A percentile compares a stretch with the other conserved stretches of the same genome.
Conservation (phyloP, 1,140 invertebrate genomes). For the Brachionus manjavacas region DNA sequence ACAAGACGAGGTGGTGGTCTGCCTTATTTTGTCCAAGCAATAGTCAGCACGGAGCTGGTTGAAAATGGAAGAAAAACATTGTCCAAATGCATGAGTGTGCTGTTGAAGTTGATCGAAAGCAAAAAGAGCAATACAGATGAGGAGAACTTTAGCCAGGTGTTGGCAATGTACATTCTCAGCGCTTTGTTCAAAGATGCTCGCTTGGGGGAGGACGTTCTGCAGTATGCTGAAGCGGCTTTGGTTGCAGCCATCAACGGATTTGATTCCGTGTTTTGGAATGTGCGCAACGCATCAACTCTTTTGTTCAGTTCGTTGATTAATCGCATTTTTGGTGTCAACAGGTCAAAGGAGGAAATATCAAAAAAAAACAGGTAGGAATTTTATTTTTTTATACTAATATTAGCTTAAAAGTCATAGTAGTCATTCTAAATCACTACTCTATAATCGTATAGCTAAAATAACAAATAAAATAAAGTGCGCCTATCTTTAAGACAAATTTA, state of each 20-base stretch:
- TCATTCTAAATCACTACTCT: no score
- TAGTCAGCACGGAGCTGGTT: constrained; percentile 14
- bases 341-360: constrained; percentile 66
- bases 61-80: constrained; percentile 56
- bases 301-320: constrained; percentile 77
- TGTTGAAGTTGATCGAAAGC: constrained; percentile 60
- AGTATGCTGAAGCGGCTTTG: constrained; percentile 69
- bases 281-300: constrained; percentile 77
- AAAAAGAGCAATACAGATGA: neutral
- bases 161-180: constrained; percentile 78
- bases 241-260: constrained; percentile 71
- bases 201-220: constrained; percentile 68
- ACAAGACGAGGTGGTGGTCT: constrained; percentile 83
- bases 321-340: constrained; percentile 80
- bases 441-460: no score
- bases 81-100: constrained; percentile 62
- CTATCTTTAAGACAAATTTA: no score
- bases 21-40: constrained; percentile 77
- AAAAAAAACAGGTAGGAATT: constrained; percentile 66
- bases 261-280: constrained; percentile 68
- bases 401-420: neutral
- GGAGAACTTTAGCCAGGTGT: constrained; percentile 58
- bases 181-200: constrained; percentile 71
- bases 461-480: no score
- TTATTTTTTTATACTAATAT: neutral